Evolutionary conservation across 2,888 invertebrate genomes (phyloP).

Genomic region (Eristalis arbustorum): DNA sequence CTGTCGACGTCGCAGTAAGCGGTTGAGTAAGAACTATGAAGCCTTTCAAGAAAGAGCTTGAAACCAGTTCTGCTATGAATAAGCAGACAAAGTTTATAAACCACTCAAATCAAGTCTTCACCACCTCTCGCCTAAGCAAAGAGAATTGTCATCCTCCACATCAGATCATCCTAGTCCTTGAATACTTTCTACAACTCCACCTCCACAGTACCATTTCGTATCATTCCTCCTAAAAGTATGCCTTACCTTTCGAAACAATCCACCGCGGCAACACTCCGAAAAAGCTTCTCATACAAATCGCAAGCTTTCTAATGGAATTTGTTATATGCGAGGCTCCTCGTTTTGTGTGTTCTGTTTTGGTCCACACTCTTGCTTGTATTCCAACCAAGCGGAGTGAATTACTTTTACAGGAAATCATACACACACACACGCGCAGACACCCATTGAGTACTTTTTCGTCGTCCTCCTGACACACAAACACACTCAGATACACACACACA

Average conservation of each 20-base stretch:
- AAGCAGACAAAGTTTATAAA: no score
- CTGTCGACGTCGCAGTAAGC: no score
- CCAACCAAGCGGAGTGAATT: conserved; percentile 44
- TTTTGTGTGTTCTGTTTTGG: conserved; percentile 14
- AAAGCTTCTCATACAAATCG: conserved; percentile 32
- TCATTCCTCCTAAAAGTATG: background rate
- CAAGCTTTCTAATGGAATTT: conserved; percentile 60
- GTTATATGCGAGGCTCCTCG: background rate
- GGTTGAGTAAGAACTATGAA: no score
- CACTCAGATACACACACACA: conserved; percentile 18
- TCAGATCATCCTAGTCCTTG: no score
- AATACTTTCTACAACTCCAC: background rate
- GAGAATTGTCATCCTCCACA: no score
- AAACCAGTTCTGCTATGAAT: no score
- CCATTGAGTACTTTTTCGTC: background rate
- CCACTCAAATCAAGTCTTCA: no score
- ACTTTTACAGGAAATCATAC: conserved; percentile 17
- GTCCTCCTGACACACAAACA: conserved; percentile 37
- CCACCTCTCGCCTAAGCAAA: no score
- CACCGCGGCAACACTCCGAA: conserved; percentile 36
- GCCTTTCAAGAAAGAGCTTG: no score
- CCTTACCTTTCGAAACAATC: background rate
- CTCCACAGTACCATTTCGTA: background rate
- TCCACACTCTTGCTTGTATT: conserved; percentile 22
- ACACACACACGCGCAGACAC: conserved; percentile 4